Evolutionary conservation across 2,797 vertebrate genomes (phyloP), one percentile per base, ranked within the genome.

Genomic region (Florisuga fusca): DNA sequence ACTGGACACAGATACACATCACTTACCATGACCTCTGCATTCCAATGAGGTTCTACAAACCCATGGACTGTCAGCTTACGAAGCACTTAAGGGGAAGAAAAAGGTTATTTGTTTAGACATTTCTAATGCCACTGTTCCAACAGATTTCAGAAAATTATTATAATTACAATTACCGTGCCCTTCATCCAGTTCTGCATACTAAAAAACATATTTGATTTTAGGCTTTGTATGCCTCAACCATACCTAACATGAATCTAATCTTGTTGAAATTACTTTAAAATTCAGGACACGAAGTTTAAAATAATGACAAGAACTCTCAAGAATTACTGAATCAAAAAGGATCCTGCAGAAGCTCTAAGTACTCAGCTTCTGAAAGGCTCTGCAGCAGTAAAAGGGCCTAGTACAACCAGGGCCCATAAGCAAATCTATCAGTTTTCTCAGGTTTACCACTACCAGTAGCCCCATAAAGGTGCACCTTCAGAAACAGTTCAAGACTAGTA

Each of bases 51-150:
- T 91, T 99, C 99, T 94, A 98, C 97, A 98, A 99, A 99, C 75
- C 99, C 99, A 89, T 99, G 98, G 59, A 99, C 99, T 6, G 99
- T 99, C 95, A 99, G 98, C 87, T 99, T 99, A 77, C 99, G 98
- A 92, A 99, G 98, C 74, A 99, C 99, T 99, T 41, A 41, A 92
- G 72, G 94, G 7, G 20, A 94, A 89, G 55, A 38, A 55, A 89
- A 57, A 50, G 11, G 31, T 94, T 71, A 87, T 6, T 89, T 88
- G n/a, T 38, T 41, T 38, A 71, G 12, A 1, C 66, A 36, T n/a
- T 82, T 61, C 68, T 76, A 36, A 54, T n/a, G 14, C 2, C n/a
- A 8, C 27, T 43, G 19, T 31, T 90, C 22, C 41, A 82, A 67
- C 6, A 51, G 33, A 58, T 36, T 85, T 83, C n/a, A 92, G 36